Evolutionary conservation across 2,113 vertebrate genomes (phyloP).

Genomic region (Myxocyprinus asiaticus): DNA sequence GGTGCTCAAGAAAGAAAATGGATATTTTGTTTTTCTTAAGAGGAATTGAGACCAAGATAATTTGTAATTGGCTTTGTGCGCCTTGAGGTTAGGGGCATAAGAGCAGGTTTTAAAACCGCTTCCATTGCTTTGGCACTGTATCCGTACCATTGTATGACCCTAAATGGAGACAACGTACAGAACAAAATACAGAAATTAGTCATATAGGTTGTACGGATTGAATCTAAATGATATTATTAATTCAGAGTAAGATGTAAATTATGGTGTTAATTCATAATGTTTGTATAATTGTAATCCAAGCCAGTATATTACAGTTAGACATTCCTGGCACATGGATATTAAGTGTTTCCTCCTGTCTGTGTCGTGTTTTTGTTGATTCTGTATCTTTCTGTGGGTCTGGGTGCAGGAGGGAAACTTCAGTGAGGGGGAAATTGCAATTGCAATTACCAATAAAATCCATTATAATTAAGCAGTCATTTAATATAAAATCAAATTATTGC

Average conservation of each 20-base stretch:
- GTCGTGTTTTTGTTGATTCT: neutral
- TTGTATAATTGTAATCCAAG: neutral
- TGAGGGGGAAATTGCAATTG: conserved; percentile 64
- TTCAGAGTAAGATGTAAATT: neutral
- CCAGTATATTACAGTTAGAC: neutral
- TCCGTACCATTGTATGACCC: too few species aligned
- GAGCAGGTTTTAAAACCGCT: neutral
- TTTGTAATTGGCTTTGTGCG: neutral
- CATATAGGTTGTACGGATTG: neutral
- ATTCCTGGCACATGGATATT: neutral
- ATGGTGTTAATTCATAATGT: too few species aligned
- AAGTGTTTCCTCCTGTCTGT: conserved; percentile 31
- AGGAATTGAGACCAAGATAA: neutral
- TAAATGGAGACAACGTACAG: neutral
- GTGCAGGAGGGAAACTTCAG: conserved; percentile 33
- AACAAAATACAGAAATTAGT: neutral
- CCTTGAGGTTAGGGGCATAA: neutral
- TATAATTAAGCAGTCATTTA: conserved; percentile 81
- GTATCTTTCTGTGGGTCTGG: conserved; percentile 13
- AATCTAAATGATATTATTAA: neutral
- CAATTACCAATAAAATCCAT: conserved; percentile 78
- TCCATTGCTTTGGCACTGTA: too few species aligned
- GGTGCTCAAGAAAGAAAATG: conserved; percentile 24
- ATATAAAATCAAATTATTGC: conserved; percentile 77
- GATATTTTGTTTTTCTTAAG: conserved; percentile 25